Evolutionary conservation across 2,113 vertebrate genomes (phyloP).

Genomic region (Plecotus auritus): DNA sequence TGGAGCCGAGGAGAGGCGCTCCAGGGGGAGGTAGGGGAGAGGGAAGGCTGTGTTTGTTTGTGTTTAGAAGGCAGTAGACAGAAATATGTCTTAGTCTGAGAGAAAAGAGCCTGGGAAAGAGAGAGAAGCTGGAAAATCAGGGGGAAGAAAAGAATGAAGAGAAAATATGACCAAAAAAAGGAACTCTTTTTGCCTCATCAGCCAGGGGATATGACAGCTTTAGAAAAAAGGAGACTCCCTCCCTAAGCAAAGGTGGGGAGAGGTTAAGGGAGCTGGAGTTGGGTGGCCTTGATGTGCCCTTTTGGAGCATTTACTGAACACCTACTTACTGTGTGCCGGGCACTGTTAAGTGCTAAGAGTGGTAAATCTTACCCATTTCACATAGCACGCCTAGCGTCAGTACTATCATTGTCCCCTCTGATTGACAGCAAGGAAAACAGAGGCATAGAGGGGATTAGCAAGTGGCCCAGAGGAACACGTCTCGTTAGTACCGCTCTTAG

Average conservation of each 20-base stretch:
- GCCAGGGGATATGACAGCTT: neutral
- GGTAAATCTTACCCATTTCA: neutral
- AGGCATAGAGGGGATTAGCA: neutral
- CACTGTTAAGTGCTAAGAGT: neutral
- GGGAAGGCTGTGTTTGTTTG: slow-evolving; percentile 18
- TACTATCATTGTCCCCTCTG: neutral
- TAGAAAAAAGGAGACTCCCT: neutral
- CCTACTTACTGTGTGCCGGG: neutral
- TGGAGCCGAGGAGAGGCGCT: neutral
- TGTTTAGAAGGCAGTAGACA: slow-evolving; percentile 49
- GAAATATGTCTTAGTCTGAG: neutral
- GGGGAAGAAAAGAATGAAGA: neutral
- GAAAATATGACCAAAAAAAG: neutral
- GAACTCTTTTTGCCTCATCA: neutral
- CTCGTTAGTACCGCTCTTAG: neutral
- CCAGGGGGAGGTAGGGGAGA: neutral
- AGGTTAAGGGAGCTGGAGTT: neutral
- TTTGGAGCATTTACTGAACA: neutral
- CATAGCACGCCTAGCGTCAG: neutral
- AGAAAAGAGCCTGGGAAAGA: neutral
- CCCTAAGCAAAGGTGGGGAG: neutral
- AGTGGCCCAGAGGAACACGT: neutral
- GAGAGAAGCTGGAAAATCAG: neutral
- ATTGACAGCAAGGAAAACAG: neutral
- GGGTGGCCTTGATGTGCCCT: neutral